Evolutionary conservation across 2,888 invertebrate species (phyloP).

Genomic region (Tipula helvola): DNA sequence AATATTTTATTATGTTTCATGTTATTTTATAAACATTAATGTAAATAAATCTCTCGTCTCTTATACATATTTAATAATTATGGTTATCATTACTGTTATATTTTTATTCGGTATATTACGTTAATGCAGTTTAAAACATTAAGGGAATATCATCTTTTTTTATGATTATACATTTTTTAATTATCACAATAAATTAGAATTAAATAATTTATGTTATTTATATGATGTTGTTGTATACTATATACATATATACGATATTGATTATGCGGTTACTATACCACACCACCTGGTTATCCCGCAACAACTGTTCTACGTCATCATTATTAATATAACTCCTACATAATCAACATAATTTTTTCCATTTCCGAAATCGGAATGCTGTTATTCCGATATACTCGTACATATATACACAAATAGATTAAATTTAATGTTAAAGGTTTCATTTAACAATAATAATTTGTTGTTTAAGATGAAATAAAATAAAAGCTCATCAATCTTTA

Average conservation of each 20-base stretch:
- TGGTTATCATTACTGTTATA: neutral
- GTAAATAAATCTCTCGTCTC: neutral
- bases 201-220: neutral
- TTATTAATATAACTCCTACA: neutral
- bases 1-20: neutral
- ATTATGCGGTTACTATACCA: neutral
- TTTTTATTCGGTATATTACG: neutral
- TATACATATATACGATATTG: neutral
- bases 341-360: neutral
- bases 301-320: neutral
- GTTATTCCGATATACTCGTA: neutral
- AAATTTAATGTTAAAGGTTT: neutral
- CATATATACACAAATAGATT: neutral
- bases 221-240: neutral
- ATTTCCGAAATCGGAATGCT: neutral
- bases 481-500: neutral
- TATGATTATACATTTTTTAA: neutral
- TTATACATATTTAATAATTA: neutral
- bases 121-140: slow-evolving; percentile 4
- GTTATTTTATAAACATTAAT: neutral
- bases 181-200: neutral
- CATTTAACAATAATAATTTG: neutral
- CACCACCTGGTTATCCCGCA: neutral
- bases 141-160: neutral
- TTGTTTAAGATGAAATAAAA: neutral